phyloP scores from a whole-genome alignment of 2,113 vertebrate genomes.

The Epinephelus moara region DNA sequence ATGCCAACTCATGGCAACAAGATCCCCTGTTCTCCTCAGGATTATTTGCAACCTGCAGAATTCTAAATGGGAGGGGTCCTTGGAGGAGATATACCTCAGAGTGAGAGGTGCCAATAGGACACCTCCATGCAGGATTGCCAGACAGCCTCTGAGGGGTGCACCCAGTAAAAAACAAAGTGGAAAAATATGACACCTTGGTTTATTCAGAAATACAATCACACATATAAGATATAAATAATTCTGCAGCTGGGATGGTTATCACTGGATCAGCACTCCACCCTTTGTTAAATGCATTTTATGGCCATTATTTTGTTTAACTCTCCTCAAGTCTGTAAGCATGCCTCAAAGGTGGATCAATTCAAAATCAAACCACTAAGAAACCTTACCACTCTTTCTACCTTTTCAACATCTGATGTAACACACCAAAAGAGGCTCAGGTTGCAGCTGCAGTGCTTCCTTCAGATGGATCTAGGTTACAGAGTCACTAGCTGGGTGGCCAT shows the following conservation, averaged over 20 bases:
- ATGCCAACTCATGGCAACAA: not conserved
- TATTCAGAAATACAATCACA: not conserved
- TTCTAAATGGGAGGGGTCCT: not conserved
- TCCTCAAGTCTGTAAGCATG: not conserved
- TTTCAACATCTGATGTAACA: not conserved
- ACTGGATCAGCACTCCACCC: not conserved
- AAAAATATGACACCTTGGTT: not conserved
- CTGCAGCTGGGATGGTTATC: not conserved
- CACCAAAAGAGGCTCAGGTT: not conserved
- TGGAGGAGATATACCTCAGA: not conserved
- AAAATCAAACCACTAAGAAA: not conserved
- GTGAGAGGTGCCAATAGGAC: not conserved
- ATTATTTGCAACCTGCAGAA: not conserved
- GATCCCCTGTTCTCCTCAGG: not conserved
- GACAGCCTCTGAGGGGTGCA: not conserved
- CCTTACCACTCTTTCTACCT: not conserved
- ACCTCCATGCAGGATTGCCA: not conserved
- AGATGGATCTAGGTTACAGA: not conserved
- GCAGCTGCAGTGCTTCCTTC: not conserved
- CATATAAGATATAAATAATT: not conserved
- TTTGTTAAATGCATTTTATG: not conserved
- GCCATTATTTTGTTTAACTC: not conserved
- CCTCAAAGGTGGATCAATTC: not conserved
- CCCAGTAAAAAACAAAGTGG: not conserved
- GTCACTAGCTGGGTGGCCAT: not conserved